These are phyloP conservation scores for Doris montereyensis DNA, from an alignment of 2,888 invertebrate genomes.

Conservation along the genomic window DNA sequence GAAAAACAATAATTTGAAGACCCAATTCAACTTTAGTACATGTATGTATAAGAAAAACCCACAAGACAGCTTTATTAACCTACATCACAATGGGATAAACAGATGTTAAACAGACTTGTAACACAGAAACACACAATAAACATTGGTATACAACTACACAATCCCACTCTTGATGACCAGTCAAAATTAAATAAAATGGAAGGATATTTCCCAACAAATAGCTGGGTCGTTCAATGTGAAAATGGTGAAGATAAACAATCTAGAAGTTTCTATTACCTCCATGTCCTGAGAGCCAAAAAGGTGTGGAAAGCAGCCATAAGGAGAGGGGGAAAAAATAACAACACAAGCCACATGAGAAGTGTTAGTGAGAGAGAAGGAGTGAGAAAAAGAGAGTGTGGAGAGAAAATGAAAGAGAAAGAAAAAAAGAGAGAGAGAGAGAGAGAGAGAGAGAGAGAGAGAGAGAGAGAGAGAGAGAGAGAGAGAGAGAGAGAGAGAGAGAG, in stretches of 20 bases:
- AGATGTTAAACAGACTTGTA: neutral
- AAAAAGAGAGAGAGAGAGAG: conserved; percentile 4
- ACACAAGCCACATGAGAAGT: neutral
- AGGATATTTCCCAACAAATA: too few species aligned
- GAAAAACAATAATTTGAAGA: too few species aligned
- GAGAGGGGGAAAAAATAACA: neutral
- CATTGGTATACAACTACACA: neutral
- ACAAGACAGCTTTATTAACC: neutral
- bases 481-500: neutral
- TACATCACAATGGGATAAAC: neutral
- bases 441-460: neutral
- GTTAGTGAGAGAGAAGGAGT: neutral
- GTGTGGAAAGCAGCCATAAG: neutral
- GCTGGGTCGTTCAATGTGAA: neutral
- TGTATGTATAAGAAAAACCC: neutral
- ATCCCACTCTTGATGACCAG: neutral
- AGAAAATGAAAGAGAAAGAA: neutral
- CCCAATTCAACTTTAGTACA: neutral
- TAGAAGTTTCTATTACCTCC: too few species aligned
- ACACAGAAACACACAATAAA: too few species aligned
- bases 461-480: neutral
- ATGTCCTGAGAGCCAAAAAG: conserved; percentile 32
- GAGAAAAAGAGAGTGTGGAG: neutral
- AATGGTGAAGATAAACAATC: too few species aligned
- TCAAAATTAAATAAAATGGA: neutral